Evolutionary conservation across 2,797 vertebrate genomes (phyloP).

Genomic region (Myripristis murdjan): DNA sequence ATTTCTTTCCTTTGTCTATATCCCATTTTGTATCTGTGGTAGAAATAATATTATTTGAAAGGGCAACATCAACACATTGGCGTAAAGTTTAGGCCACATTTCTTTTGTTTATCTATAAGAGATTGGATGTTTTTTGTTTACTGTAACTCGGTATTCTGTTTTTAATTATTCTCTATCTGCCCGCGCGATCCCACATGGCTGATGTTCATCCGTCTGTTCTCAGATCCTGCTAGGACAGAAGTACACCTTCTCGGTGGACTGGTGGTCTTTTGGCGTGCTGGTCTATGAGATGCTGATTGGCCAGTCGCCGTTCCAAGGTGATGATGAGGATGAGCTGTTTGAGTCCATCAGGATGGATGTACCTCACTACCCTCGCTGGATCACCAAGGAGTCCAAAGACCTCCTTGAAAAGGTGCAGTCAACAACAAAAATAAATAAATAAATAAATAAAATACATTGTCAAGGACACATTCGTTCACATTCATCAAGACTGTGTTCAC

Average conservation of each 20-base stretch:
- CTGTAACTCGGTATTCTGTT: too few relatives aligned
- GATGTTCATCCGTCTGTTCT: slow-evolving; percentile 1
- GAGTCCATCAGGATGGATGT: slow-evolving; percentile 94
- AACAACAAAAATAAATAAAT: background rate
- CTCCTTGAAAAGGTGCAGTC: slow-evolving; percentile 91
- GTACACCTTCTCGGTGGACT: slow-evolving; percentile 98
- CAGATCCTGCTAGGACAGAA: slow-evolving; percentile 95
- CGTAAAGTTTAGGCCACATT: too few relatives aligned
- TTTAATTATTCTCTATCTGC: background rate
- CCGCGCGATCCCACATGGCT: background rate
- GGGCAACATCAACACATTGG: too few relatives aligned
- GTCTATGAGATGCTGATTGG: slow-evolving; percentile 99
- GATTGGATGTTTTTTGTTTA: too few relatives aligned
- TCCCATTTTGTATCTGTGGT: too few relatives aligned
- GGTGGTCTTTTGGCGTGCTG: slow-evolving; percentile 99
- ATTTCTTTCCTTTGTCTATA: too few relatives aligned
- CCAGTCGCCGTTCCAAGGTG: slow-evolving; percentile 98
- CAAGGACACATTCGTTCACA: background rate
- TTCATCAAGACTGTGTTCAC: background rate
- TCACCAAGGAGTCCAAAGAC: slow-evolving; percentile 94
- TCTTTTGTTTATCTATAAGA: too few relatives aligned
- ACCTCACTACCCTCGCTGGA: slow-evolving; percentile 96
- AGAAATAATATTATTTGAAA: too few relatives aligned
- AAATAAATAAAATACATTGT: too few relatives aligned
- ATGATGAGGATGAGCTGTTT: slow-evolving; percentile 96